Evolutionary conservation across 2,888 invertebrate species (phyloP), one percentile per base, ranked within the genome.

Genomic region (Leptopilina drosophilae): DNA sequence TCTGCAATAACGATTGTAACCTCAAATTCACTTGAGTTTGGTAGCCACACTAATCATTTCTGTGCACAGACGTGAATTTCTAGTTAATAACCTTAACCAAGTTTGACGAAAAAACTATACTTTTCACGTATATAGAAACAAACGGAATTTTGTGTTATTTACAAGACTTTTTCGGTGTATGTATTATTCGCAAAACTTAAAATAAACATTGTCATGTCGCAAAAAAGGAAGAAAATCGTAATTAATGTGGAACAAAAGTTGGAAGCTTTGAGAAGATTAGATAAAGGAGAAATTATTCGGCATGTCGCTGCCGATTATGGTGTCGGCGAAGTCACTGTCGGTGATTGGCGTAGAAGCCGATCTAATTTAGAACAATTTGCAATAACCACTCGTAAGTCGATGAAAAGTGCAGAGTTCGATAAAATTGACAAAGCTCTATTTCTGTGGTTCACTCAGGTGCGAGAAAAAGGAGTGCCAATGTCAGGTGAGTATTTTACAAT

Each of bases 221-320:
- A 80, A 46, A 84, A 84, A 81, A 66, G 82, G 64, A 83, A 84
- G 78, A 80, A 79, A 81, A 77, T 83, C 26, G 64, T 82, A 12
- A 76, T 82, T 40, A 82, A 80, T 46, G 67, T 84, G 20, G 80
- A 81, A 56, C 62, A 82, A 62, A 84, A 84, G 67, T 78, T 83
- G 46, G 81, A 84, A 80, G 81, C 81, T 14, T 73, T 84, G 33
- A 77, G 73, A 77, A 83, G 42, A 42, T 42, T 42, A 42, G 42
- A 42, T 42, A 42, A 42, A 5, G 42, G 42, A 42, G 42, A 42
- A 81, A 82, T 79, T 73, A 79, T 85, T 77, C 82, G 84, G 59
- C 81, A 80, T 75, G 80, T 86, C 62, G 83, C 85, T 59, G 80
- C 77, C 11, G 83, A 85, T 82, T 85, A 84, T 56, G 12, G 12